phyloP scores from a whole-genome alignment of 2,797 vertebrate species.

The Neoniphon sammara region DNA sequence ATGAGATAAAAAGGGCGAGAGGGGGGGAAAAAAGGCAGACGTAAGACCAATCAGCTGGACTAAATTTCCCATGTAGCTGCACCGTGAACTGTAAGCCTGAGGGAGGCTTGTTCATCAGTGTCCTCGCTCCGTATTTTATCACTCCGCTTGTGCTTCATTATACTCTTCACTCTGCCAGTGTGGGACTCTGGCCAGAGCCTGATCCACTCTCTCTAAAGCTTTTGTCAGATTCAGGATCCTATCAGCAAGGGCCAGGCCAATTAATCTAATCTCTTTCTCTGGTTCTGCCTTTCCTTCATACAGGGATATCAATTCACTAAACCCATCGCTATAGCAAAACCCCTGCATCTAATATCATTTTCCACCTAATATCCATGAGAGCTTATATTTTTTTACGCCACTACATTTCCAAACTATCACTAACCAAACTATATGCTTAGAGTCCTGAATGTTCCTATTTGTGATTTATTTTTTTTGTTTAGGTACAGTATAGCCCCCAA shows the following conservation, averaged over 20 bases:
- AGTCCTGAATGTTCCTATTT: not conserved
- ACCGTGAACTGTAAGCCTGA: not conserved
- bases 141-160: not conserved
- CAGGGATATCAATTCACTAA: not conserved
- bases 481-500: constrained; percentile 22
- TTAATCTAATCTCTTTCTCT: constrained; percentile 27
- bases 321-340: constrained; percentile 6
- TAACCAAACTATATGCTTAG: too few species aligned
- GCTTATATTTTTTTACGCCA: too few species aligned
- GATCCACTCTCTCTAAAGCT: constrained; percentile 33
- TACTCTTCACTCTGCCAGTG: constrained; percentile 10
- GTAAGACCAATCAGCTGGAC: constrained; percentile 16
- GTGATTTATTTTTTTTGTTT: too few species aligned
- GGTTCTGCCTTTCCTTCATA: not conserved
- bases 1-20: not conserved
- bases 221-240: constrained; percentile 37
- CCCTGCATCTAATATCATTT: not conserved
- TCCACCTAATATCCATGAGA: not conserved
- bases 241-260: constrained; percentile 16
- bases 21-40: not conserved
- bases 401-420: too few species aligned
- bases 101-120: not conserved
- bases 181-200: constrained; percentile 19
- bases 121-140: constrained; percentile 12
- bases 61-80: not conserved